Conservation (phyloP, 2,797 vertebrate genomes). For the Gymnodraco acuticeps region DNA sequence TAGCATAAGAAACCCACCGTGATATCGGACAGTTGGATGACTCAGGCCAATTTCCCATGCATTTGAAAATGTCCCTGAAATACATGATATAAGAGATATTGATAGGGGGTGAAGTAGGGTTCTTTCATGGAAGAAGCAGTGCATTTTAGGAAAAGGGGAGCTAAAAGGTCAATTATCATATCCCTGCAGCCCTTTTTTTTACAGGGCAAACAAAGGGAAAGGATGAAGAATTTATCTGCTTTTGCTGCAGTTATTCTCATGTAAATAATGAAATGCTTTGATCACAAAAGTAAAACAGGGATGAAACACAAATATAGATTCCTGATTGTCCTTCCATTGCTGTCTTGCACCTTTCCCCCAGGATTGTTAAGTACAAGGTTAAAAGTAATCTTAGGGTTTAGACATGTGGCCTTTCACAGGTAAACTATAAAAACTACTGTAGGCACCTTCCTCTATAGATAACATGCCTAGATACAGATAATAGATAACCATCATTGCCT, state of each 20-base stretch:
- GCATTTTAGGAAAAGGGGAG: neutral
- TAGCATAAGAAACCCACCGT: neutral
- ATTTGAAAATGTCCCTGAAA: slow-evolving; percentile 10
- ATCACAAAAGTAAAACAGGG: neutral
- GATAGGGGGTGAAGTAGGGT: neutral
- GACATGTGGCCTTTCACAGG: neutral
- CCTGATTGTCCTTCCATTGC: neutral
- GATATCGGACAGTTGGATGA: neutral
- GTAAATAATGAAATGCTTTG: neutral
- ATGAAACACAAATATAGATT: neutral
- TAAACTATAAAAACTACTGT: neutral
- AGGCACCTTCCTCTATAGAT: neutral
- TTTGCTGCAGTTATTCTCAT: neutral
- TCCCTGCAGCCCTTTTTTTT: neutral
- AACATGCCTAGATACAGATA: neutral
- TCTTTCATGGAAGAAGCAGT: neutral
- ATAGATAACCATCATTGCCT: neutral
- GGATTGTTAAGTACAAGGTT: neutral
- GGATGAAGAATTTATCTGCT: neutral
- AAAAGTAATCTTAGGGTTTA: neutral
- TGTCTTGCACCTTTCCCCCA: neutral
- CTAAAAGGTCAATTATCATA: neutral
- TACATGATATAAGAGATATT: neutral
- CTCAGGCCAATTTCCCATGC: neutral
- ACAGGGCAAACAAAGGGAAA: neutral